A percentile compares a stretch with the other conserved stretches of the same genome.
phyloP scores from a whole-genome alignment of 2,113 vertebrate genomes.

The Alouatta palliata region DNA sequence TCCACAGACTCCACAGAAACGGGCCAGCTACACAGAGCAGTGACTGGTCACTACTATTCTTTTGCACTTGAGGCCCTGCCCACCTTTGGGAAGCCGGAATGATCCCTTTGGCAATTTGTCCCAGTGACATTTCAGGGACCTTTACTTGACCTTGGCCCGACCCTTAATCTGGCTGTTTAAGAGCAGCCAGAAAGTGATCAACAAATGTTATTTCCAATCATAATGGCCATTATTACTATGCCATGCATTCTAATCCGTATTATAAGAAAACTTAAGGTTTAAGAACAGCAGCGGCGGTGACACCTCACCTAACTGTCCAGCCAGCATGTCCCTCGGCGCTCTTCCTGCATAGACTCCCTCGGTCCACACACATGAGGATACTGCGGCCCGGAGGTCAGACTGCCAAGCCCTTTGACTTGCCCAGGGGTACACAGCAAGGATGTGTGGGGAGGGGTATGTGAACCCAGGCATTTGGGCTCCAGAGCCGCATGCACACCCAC shows the following conservation, averaged over 20 bases:
- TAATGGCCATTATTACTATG: not conserved
- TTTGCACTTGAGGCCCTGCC: not conserved
- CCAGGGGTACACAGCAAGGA: not conserved
- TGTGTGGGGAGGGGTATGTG: rapidly evolving
- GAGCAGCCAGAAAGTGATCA: not conserved
- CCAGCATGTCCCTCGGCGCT: not conserved
- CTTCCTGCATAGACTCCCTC: not conserved
- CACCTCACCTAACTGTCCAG: not conserved
- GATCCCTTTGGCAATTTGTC: not conserved
- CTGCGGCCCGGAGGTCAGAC: not conserved
- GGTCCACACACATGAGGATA: not conserved
- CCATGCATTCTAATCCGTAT: not conserved
- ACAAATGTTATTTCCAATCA: not conserved
- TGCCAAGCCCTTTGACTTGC: not conserved
- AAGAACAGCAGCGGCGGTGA: not conserved
- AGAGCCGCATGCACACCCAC: not conserved
- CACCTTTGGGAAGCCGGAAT: not conserved
- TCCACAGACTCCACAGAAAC: not conserved
- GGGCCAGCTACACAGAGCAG: not conserved
- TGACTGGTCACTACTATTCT: not conserved
- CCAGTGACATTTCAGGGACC: not conserved
- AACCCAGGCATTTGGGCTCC: not conserved
- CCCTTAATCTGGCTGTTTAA: not conserved
- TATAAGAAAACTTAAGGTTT: not conserved
- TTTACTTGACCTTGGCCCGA: not conserved